Percentiles rank a stretch among this genome's conserved stretches.
Conservation (phyloP, 2,113 vertebrate genomes). For the Lepisosteus osseus region DNA sequence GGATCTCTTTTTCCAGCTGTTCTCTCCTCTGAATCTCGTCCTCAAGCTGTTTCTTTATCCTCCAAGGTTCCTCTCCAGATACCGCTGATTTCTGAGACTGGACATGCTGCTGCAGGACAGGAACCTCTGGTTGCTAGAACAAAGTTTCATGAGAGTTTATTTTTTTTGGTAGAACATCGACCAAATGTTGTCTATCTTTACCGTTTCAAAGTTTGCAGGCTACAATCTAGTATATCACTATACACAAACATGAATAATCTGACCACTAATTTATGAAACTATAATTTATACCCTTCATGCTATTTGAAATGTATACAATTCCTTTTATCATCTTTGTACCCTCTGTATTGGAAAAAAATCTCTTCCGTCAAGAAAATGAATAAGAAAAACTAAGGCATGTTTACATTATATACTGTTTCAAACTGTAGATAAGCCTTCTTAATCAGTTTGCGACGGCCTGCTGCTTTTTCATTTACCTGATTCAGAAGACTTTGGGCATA, state of each 20-base stretch:
- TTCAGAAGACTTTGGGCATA: slow-evolving; percentile 82
- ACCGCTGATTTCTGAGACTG: slow-evolving; percentile 50
- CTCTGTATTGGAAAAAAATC: too few species aligned
- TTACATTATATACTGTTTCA: background rate
- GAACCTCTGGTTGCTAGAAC: slow-evolving; percentile 76
- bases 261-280: too few species aligned
- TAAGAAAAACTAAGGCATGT: too few species aligned
- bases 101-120: slow-evolving; percentile 53
- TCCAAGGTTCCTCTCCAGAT: slow-evolving; percentile 74
- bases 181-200: background rate
- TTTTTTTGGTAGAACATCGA: background rate
- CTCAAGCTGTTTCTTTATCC: slow-evolving; percentile 81
- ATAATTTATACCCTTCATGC: too few species aligned
- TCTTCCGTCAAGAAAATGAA: too few species aligned
- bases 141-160: background rate
- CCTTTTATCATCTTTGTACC: too few species aligned
- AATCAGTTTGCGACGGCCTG: background rate
- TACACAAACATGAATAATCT: too few species aligned
- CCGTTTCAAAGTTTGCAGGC: background rate
- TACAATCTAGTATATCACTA: too few species aligned
- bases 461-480: slow-evolving; percentile 69
- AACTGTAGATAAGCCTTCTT: background rate
- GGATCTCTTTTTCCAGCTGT: slow-evolving; percentile 83
- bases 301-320: too few species aligned
- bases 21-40: slow-evolving; percentile 84